Evolutionary conservation across 2,113 vertebrate species (phyloP).

Genomic region (Raja brachyura): DNA sequence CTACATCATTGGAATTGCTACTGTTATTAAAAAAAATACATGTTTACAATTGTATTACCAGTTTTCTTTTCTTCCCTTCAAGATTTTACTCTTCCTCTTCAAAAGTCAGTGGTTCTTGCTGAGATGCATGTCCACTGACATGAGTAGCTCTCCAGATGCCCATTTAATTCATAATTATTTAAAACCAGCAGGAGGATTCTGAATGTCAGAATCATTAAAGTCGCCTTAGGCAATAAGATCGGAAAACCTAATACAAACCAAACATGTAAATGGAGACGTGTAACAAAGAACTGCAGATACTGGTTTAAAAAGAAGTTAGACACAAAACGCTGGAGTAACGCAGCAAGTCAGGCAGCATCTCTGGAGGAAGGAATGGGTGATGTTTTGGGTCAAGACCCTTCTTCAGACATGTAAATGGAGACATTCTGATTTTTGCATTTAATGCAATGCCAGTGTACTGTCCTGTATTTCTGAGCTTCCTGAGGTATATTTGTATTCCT

Average conservation of each 20-base stretch:
- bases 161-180: neutral
- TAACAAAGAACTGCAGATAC: too few relatives aligned
- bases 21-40: neutral
- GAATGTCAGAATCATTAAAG: neutral
- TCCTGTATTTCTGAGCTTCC: neutral
- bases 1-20: neutral
- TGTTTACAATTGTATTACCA: neutral
- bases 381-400: too few relatives aligned
- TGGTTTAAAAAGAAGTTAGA: too few relatives aligned
- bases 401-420: neutral
- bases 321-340: too few relatives aligned
- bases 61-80: neutral
- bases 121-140: neutral
- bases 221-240: neutral
- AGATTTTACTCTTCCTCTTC: neutral
- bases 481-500: neutral
- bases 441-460: neutral
- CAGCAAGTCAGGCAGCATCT: too few relatives aligned
- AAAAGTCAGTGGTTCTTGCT: neutral
- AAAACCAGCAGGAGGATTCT: neutral
- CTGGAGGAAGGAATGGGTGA: too few relatives aligned
- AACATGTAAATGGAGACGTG: neutral
- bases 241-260: neutral
- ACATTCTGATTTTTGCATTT: neutral
- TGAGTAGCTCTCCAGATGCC: neutral